Conservation (phyloP, 2,797 vertebrate genomes). For the Pseudomugil gertrudae region DNA sequence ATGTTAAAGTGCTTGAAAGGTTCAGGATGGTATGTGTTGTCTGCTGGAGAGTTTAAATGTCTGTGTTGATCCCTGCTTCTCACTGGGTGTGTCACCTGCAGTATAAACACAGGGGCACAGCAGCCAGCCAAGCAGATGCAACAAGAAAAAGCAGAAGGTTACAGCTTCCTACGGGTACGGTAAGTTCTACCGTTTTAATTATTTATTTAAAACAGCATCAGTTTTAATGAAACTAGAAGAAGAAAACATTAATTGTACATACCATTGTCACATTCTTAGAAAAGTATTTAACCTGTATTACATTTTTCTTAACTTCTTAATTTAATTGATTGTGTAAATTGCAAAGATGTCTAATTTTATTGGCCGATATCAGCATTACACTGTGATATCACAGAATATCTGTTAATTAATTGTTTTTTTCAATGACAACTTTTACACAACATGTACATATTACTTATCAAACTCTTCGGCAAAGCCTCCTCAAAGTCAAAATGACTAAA, state of each 20-base stretch:
- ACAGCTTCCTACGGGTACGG: conserved; percentile 56
- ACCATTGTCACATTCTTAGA: neutral
- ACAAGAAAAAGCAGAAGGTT: neutral
- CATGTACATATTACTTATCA: too few relatives aligned
- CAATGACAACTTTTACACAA: too few relatives aligned
- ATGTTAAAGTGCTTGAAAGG: conserved; percentile 20
- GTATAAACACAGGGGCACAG: conserved; percentile 67
- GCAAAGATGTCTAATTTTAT: too few relatives aligned
- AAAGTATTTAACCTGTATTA: neutral
- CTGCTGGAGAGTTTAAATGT: conserved; percentile 10
- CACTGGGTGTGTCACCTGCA: conserved; percentile 52
- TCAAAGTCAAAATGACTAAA: too few relatives aligned
- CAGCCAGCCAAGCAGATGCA: conserved; percentile 14
- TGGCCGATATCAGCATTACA: too few relatives aligned
- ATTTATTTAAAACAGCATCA: neutral
- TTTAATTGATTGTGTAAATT: too few relatives aligned
- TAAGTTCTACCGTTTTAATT: conserved; percentile 42
- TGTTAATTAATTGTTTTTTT: too few relatives aligned
- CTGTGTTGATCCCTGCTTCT: conserved; percentile 20
- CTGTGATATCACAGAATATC: too few relatives aligned
- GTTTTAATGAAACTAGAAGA: neutral
- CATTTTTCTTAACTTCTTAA: neutral
- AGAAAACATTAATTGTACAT: neutral
- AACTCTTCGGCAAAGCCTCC: too few relatives aligned
- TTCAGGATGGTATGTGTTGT: neutral